A percentile compares a stretch with the other conserved stretches of the same genome.
Evolutionary conservation across 2,113 vertebrate genomes (phyloP).

Genomic region (Hydrochoerus hydrochaeris): DNA sequence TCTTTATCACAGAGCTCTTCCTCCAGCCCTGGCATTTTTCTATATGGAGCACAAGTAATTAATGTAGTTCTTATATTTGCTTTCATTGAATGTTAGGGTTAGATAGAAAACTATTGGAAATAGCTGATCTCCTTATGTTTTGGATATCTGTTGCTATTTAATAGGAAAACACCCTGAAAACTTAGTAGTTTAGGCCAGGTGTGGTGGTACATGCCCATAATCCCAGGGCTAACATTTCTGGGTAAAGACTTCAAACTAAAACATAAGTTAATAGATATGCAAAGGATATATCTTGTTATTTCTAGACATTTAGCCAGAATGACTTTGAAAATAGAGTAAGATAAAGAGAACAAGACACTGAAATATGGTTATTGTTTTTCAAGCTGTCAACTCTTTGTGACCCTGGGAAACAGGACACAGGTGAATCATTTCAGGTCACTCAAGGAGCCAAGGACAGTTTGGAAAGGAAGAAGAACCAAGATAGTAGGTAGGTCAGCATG

Average conservation of each 20-base stretch:
- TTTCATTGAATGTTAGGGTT: background rate
- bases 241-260: background rate
- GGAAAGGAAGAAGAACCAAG: slow-evolving; percentile 71
- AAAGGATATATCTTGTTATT: slow-evolving; percentile 12
- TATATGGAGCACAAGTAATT: background rate
- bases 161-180: background rate
- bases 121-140: background rate
- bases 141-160: background rate
- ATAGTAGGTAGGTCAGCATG: slow-evolving; percentile 80
- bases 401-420: slow-evolving; percentile 69
- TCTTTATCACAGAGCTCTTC: background rate
- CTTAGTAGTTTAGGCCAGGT: background rate
- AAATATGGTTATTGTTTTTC: slow-evolving; percentile 76
- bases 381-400: slow-evolving; percentile 76
- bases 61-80: background rate
- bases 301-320: slow-evolving; percentile 27
- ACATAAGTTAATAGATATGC: background rate
- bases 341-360: slow-evolving; percentile 35
- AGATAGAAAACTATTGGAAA: background rate
- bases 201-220: background rate
- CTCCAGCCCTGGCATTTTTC: background rate
- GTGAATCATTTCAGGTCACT: slow-evolving; percentile 53
- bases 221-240: background rate
- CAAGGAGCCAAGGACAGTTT: slow-evolving; percentile 73
- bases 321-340: slow-evolving; percentile 44